Evolutionary conservation across 2,113 vertebrate genomes (phyloP).

Genomic region (Amphiprion percula): DNA sequence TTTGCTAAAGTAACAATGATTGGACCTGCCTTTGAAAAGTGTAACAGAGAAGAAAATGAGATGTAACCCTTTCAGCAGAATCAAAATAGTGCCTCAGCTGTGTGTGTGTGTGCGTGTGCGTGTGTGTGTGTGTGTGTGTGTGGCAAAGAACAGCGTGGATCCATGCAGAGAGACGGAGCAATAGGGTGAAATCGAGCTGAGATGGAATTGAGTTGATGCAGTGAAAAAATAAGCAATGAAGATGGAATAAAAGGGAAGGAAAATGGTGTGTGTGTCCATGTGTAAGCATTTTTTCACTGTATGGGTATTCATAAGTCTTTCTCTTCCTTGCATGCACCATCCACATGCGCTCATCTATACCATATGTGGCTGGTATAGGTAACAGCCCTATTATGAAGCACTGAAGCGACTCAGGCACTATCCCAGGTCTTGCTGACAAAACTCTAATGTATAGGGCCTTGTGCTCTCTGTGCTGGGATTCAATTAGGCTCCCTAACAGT

Average conservation of each 20-base stretch:
- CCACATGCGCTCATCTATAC: conserved; percentile 18
- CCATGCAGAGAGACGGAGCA: conserved; percentile 2
- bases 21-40: conserved; percentile 46
- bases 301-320: conserved; percentile 6
- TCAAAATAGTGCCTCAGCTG: not conserved
- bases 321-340: not conserved
- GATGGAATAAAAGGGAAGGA: conserved; percentile 8
- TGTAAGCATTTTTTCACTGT: conserved; percentile 2
- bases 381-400: conserved; percentile 75
- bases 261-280: not conserved
- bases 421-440: conserved; percentile 71
- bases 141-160: conserved; percentile 1
- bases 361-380: conserved; percentile 41
- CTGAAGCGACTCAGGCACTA: conserved; percentile 62
- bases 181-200: conserved; percentile 24
- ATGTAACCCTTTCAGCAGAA: conserved; percentile 30
- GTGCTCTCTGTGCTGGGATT: conserved; percentile 64
- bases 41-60: conserved; percentile 56
- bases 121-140: conserved; percentile 1
- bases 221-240: conserved; percentile 8
- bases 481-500: conserved; percentile 69
- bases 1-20: conserved; percentile 26
- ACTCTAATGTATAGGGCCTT: conserved; percentile 66
- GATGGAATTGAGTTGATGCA: conserved; percentile 2
- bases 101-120: not conserved